These are phyloP conservation scores for Thymallus thymallus DNA, from an alignment of 2,113 vertebrate species.

Conservation along the genomic window DNA sequence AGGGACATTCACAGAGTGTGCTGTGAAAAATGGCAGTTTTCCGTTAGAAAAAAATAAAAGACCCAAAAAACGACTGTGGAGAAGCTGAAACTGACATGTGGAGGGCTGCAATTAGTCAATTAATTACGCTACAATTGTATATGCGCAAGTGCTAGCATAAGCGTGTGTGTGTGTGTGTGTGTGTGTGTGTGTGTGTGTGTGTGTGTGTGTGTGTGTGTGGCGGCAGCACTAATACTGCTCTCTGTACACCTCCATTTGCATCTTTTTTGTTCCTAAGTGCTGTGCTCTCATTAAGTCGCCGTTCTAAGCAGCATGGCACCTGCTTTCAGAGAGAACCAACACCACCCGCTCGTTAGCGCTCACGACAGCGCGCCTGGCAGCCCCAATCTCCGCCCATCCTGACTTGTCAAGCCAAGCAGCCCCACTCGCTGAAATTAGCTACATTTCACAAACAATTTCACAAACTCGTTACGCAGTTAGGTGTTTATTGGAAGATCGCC, in stretches of 20 bases:
- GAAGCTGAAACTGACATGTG: background rate
- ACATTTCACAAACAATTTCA: constrained; percentile 76
- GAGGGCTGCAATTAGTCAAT: background rate
- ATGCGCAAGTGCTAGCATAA: background rate
- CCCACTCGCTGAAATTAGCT: constrained; percentile 66
- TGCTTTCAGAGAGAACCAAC: constrained; percentile 61
- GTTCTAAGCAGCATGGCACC: constrained; percentile 71
- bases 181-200: background rate
- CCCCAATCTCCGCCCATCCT: constrained; percentile 52
- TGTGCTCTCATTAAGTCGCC: constrained; percentile 72
- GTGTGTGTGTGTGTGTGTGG: constrained; percentile 20
- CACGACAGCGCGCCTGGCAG: constrained; percentile 55
- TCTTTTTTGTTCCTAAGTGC: constrained; percentile 59
- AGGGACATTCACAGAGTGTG: background rate
- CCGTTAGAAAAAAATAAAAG: too few relatives aligned
- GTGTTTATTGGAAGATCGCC: constrained; percentile 73
- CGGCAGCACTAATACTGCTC: constrained; percentile 62
- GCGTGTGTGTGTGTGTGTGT: background rate
- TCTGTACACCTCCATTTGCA: constrained; percentile 56
- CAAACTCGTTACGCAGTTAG: constrained; percentile 66
- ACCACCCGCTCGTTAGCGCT: too few relatives aligned
- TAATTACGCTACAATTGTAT: constrained; percentile 3
- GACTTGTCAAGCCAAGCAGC: constrained; percentile 53
- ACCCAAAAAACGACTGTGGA: too few relatives aligned
- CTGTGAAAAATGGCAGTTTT: too few relatives aligned